Evolutionary conservation across 2,797 vertebrate species (phyloP).

Genomic region (Arrhamphus sclerolepis): DNA sequence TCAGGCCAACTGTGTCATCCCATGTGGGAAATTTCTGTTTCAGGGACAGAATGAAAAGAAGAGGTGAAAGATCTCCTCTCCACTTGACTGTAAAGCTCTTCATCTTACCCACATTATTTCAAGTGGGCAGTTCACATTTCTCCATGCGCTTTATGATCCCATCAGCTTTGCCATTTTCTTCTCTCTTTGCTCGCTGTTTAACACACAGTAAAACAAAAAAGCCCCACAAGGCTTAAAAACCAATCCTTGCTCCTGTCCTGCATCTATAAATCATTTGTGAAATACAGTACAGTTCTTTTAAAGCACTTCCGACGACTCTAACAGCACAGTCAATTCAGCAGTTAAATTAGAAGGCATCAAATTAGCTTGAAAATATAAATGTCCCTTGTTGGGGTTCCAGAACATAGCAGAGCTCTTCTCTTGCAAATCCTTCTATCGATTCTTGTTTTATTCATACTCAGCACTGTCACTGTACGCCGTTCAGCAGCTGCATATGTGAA

Average conservation of each 20-base stretch:
- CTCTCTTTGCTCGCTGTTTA: slow-evolving; percentile 46
- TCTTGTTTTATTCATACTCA: slow-evolving; percentile 65
- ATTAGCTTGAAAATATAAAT: slow-evolving; percentile 60
- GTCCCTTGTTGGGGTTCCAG: slow-evolving; percentile 52
- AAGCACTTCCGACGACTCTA: slow-evolving; percentile 51
- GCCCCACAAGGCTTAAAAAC: slow-evolving; percentile 44
- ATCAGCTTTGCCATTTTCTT: slow-evolving; percentile 42
- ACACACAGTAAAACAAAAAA: slow-evolving; percentile 54
- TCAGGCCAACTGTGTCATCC: slow-evolving; percentile 33
- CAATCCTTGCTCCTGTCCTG: slow-evolving; percentile 48
- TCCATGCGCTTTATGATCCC: slow-evolving; percentile 48
- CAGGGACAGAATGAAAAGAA: slow-evolving; percentile 13
- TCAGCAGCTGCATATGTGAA: slow-evolving; percentile 51
- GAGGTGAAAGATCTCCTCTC: slow-evolving; percentile 19
- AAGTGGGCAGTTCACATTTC: slow-evolving; percentile 51
- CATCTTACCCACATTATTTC: slow-evolving; percentile 47
- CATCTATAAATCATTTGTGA: slow-evolving; percentile 61
- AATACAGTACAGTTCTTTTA: slow-evolving; percentile 41
- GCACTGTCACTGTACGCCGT: slow-evolving; percentile 62
- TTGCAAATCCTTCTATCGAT: slow-evolving; percentile 63
- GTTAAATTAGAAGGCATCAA: slow-evolving; percentile 65
- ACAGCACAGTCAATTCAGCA: slow-evolving; percentile 54
- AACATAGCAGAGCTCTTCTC: slow-evolving; percentile 57
- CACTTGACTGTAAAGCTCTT: slow-evolving; percentile 36
- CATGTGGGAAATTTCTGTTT: slow-evolving; percentile 39